Base-by-base conservation (phyloP, 2,113 vertebrate species). In the Maccullochella peelii region DNA sequence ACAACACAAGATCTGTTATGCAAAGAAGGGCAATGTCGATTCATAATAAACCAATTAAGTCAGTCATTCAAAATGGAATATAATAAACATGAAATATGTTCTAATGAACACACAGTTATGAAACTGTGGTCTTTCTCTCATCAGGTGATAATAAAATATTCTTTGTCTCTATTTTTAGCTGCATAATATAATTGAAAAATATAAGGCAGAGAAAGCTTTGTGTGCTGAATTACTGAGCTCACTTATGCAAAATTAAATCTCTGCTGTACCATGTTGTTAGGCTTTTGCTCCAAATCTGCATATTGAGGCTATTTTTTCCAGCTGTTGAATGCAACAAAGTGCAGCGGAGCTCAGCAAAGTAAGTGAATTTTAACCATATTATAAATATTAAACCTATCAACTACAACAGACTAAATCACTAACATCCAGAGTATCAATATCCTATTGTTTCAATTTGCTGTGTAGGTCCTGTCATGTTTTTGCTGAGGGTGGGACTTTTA, bases 401-500 rank as follows among this genome's bases (percentile, higher is more conserved):
- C 3, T 62, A 44, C 4, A 69, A 33, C 3, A 20, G 7, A 18
- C 21, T 38, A 9, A 72, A n/a, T 71, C 23, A 70, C 6, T 6
- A 40, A 14, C 33, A 57, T 6, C 36, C 30, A 23, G 0, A 61
- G 3, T 11, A 8, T 79, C 8, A 36, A 50, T 25, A 33, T 62
- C 16, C n/a, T 6, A 0, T 14, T 63, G 72, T 71, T 71, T 58
- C 6, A 65, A 2, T 58, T 6, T 50, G 1, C 65, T 25, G 27
- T 3, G 23, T 50, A 2, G n/a, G n/a, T 58, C 42, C 11, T 33
- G 40, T n/a, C 52, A 1, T 50, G 70, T 36, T 68, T 74, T 15
- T 63, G 57, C 57, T 74, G 44, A 66, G 68, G 16, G 2, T 52
- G 57, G 62, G 30, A 23, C 33, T 79, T 79, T 44, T 1, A n/a